Evolutionary conservation across 2,888 invertebrate genomes (phyloP).

Genomic region (Acanthosepion pharaonis): DNA sequence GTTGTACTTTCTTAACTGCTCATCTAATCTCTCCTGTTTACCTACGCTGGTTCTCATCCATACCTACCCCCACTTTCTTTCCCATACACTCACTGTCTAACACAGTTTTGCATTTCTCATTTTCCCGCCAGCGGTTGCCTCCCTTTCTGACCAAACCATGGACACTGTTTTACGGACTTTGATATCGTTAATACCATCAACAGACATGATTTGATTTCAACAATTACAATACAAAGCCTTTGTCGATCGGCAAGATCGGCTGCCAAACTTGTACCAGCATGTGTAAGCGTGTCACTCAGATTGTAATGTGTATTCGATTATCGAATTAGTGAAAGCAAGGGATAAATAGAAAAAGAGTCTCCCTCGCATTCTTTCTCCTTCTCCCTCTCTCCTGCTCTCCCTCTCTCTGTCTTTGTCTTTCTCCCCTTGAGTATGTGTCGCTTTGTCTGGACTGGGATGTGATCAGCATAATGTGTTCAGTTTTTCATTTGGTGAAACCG

Average conservation of each 20-base stretch:
- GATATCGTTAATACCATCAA: constrained; percentile 22
- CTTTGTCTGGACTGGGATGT: too few species aligned
- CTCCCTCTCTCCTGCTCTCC: not conserved
- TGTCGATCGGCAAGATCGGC: not conserved
- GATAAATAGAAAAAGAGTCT: not conserved
- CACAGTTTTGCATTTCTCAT: not conserved
- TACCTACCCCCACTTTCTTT: not conserved
- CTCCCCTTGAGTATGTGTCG: not conserved
- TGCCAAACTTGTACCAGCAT: not conserved
- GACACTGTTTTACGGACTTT: not conserved
- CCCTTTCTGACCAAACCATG: not conserved
- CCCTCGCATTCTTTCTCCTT: fast-evolving
- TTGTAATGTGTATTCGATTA: not conserved
- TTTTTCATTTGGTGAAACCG: too few species aligned
- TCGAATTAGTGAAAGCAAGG: not conserved
- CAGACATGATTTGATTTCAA: constrained; percentile 23
- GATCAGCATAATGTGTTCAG: too few species aligned
- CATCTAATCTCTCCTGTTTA: not conserved
- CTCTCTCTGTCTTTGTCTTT: not conserved
- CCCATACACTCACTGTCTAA: not conserved
- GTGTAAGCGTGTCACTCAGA: not conserved
- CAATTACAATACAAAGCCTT: constrained; percentile 33
- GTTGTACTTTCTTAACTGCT: not conserved
- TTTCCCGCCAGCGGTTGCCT: not conserved
- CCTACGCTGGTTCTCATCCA: not conserved